Evolutionary conservation across 2,113 vertebrate genomes (phyloP).

Genomic region (Lagopus muta): DNA sequence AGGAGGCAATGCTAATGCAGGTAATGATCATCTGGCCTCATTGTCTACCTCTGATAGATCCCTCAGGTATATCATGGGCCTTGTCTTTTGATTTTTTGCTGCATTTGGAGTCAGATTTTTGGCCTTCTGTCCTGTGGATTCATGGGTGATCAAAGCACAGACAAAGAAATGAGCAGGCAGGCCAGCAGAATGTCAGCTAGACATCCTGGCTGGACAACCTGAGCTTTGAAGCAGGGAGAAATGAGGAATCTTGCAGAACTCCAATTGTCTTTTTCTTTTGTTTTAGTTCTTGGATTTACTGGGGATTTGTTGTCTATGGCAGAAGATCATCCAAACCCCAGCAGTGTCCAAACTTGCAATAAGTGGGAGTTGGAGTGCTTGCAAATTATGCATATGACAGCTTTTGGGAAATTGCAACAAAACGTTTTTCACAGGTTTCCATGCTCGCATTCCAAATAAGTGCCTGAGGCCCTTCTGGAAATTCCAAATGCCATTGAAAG

Average conservation of each 20-base stretch:
- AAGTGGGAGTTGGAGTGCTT: not conserved
- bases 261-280: not conserved
- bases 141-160: not conserved
- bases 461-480: not conserved
- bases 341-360: not conserved
- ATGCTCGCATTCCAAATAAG: not conserved
- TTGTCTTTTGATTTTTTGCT: fast-evolving
- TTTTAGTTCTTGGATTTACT: not conserved
- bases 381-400: not conserved
- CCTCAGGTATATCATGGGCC: not conserved
- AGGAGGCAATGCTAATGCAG: fast-evolving
- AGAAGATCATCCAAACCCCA: not conserved
- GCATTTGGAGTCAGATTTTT: not conserved
- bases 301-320: not conserved
- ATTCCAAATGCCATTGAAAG: not conserved
- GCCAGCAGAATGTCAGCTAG: not conserved
- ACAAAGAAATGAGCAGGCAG: not conserved
- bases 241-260: not conserved
- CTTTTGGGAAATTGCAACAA: not conserved
- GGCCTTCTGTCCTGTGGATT: not conserved
- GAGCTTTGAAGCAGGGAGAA: not conserved
- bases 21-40: not conserved
- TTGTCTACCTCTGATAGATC: not conserved
- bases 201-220: not conserved
- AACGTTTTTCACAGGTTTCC: not conserved